These are phyloP conservation scores for Tiphia femorata DNA, from an alignment of 2,888 invertebrate species.

Conservation along the genomic window DNA sequence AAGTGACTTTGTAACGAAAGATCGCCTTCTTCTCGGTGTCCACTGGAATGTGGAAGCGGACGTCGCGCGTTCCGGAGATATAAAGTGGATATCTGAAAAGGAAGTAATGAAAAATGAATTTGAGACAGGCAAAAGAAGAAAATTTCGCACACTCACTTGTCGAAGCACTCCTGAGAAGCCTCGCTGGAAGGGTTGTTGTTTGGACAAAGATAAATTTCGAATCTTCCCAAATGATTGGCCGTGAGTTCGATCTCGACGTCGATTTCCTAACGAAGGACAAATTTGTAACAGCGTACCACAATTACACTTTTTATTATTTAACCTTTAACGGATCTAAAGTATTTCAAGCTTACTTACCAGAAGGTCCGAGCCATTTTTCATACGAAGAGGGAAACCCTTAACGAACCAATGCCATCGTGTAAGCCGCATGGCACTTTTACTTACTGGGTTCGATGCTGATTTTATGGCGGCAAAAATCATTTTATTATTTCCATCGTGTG, in stretches of 20 bases:
- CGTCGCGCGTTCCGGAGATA: constrained; percentile 80
- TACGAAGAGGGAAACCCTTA: not conserved
- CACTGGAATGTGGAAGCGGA: constrained; percentile 79
- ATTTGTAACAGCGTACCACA: too few species aligned
- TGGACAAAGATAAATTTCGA: constrained; percentile 87
- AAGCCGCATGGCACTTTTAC: too few species aligned
- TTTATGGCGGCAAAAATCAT: not conserved
- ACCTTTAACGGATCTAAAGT: too few species aligned
- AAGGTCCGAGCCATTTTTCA: not conserved
- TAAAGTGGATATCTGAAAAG: constrained; percentile 77
- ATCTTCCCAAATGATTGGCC: constrained; percentile 90
- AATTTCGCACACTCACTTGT: constrained; percentile 64
- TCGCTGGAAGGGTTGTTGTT: constrained; percentile 84
- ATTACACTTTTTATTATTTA: too few species aligned
- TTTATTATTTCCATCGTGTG: not conserved
- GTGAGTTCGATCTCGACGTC: constrained; percentile 90
- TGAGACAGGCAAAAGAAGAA: not conserved
- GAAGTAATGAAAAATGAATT: constrained; percentile 2
- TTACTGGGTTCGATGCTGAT: too few species aligned
- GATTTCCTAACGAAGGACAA: too few species aligned
- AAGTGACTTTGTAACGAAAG: constrained; percentile 79
- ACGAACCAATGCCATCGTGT: too few species aligned
- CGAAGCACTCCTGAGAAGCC: constrained; percentile 87
- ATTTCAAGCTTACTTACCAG: not conserved
- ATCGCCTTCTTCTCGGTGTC: constrained; percentile 77